Conservation (phyloP, 2,888 invertebrate species). For the Xestia sexstrigata region DNA sequence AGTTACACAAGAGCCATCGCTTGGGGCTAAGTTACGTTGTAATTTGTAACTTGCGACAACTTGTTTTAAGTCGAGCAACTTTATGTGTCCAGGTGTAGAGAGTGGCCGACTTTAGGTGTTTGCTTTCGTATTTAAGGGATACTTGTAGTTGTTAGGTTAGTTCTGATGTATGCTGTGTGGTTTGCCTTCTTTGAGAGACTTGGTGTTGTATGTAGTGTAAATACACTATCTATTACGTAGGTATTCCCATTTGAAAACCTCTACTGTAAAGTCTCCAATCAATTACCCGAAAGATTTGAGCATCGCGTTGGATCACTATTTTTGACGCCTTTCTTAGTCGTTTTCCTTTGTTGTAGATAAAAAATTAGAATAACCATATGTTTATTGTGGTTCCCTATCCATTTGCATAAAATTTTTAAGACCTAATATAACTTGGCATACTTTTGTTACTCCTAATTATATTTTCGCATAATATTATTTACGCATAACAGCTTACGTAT, state of each 20-base stretch:
- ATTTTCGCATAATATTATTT: too few relatives aligned
- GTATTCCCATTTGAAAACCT: not conserved
- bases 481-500: too few relatives aligned
- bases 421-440: too few relatives aligned
- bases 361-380: too few relatives aligned
- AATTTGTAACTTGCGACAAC: slow-evolving; percentile 56
- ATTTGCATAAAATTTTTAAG: too few relatives aligned
- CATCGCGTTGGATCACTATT: not conserved
- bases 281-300: not conserved
- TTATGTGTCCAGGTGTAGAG: slow-evolving; percentile 53
- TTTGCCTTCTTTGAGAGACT: not conserved
- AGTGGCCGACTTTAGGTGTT: slow-evolving; percentile 40
- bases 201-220: not conserved
- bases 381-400: too few relatives aligned
- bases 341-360: not conserved
- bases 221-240: not conserved
- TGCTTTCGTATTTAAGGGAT: slow-evolving; percentile 32
- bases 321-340: not conserved
- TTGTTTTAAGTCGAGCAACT: slow-evolving; percentile 59
- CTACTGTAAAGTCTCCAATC: not conserved
- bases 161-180: not conserved
- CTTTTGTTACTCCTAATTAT: too few relatives aligned
- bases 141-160: slow-evolving; percentile 28
- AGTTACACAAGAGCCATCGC: slow-evolving; percentile 46
- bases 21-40: slow-evolving; percentile 46